phyloP scores from a whole-genome alignment of 2,888 invertebrate species.

The Liodrosophila aerea region DNA sequence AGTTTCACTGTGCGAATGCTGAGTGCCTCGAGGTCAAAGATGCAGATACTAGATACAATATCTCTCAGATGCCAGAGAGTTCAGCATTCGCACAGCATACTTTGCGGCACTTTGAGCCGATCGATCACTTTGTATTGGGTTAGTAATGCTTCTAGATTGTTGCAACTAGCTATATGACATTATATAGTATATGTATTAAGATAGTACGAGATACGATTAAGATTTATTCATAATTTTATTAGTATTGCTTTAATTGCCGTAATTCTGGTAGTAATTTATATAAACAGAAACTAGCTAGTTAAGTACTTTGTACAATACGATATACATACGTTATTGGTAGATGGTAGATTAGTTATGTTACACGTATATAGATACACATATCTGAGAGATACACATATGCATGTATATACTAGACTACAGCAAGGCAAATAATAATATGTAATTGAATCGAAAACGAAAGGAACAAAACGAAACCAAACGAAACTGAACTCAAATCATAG shows the following conservation, averaged over 20 bases:
- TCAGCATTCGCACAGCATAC: constrained; percentile 30
- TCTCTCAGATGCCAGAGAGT: background rate
- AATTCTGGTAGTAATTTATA: constrained; percentile 5
- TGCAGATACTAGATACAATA: background rate
- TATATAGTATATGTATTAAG: constrained; percentile 21
- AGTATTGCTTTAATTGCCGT: constrained; percentile 10
- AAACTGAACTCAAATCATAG: constrained; percentile 5
- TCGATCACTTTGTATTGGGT: constrained; percentile 24
- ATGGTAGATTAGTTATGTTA: constrained; percentile 25
- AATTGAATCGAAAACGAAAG: too few relatives aligned
- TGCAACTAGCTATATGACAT: constrained; percentile 53
- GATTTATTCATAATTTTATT: background rate
- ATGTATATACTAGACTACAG: constrained; percentile 59
- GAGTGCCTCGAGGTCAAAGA: background rate
- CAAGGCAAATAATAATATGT: constrained; percentile 55
- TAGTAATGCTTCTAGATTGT: constrained; percentile 63
- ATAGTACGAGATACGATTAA: constrained; percentile 31
- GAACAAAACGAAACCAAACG: background rate
- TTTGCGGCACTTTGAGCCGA: constrained; percentile 9
- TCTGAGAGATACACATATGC: constrained; percentile 20
- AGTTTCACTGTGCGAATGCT: constrained; percentile 30
- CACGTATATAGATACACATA: constrained; percentile 22
- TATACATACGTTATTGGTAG: constrained; percentile 55
- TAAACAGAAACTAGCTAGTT: constrained; percentile 58
- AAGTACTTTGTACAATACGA: constrained; percentile 61